Percentiles rank a stretch among this genome's conserved stretches.
Conservation (phyloP, 2,113 vertebrate genomes). For the Hypocryptadius cinnamomeus region DNA sequence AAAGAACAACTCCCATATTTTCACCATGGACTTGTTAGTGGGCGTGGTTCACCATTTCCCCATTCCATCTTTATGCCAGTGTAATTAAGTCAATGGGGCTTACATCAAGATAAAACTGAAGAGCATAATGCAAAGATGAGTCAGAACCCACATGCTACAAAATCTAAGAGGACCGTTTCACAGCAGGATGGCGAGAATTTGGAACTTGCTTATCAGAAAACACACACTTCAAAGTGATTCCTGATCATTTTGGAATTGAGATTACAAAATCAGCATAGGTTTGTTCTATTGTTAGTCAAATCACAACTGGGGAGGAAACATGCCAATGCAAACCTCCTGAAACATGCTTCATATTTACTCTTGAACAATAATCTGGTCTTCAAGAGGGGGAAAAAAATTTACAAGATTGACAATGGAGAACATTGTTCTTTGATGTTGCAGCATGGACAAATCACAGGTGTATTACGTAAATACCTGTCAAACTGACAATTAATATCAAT, state of each 20-base stretch:
- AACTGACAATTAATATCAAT: slow-evolving; percentile 62
- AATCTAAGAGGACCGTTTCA: slow-evolving; percentile 41
- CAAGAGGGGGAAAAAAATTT: slow-evolving; percentile 18
- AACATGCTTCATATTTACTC: slow-evolving; percentile 58
- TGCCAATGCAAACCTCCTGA: slow-evolving; percentile 61
- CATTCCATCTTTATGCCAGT: background rate
- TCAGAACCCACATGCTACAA: slow-evolving; percentile 10
- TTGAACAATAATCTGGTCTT: slow-evolving; percentile 71
- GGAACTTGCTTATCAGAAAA: slow-evolving; percentile 29
- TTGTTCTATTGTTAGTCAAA: slow-evolving; percentile 63
- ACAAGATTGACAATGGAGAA: slow-evolving; percentile 62
- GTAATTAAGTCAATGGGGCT: background rate
- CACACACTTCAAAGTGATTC: slow-evolving; percentile 43
- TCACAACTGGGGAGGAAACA: slow-evolving; percentile 36
- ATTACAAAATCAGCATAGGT: slow-evolving; percentile 63
- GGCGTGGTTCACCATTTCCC: background rate
- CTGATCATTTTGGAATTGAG: slow-evolving; percentile 58
- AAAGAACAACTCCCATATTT: background rate
- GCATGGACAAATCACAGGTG: slow-evolving; percentile 19
- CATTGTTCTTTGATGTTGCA: slow-evolving; percentile 66
- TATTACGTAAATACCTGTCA: slow-evolving; percentile 35
- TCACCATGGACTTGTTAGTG: background rate
- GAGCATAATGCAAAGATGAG: background rate
- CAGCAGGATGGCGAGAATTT: slow-evolving; percentile 55
- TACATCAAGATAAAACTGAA: background rate